Conservation (phyloP, 2,797 vertebrate species). For the Naso thynnoides region DNA sequence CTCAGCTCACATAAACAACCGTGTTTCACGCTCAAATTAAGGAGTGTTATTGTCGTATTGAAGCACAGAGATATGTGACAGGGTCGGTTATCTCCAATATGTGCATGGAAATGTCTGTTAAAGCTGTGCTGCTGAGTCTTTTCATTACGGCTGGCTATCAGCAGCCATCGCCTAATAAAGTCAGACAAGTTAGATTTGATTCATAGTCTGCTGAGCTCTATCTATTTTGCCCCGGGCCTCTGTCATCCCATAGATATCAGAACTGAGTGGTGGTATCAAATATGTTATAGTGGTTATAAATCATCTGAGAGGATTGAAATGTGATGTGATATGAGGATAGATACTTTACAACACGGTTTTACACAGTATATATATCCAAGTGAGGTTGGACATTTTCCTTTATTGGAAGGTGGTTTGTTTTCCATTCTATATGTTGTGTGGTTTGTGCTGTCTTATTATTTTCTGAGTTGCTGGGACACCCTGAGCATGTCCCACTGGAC, state of each 20-base stretch:
- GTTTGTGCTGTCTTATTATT: conserved; percentile 41
- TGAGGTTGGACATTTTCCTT: conserved; percentile 18
- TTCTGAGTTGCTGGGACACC: conserved; percentile 45
- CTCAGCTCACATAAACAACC: conserved; percentile 18
- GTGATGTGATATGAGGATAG: conserved; percentile 31
- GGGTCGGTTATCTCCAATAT: conserved; percentile 49
- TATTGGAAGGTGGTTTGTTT: conserved; percentile 38
- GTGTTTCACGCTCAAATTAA: conserved; percentile 22
- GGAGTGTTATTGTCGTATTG: conserved; percentile 10
- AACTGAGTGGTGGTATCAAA: conserved; percentile 63
- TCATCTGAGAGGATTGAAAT: conserved; percentile 64
- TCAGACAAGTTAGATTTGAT: conserved; percentile 73
- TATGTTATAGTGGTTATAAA: conserved; percentile 64
- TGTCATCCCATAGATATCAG: conserved; percentile 61
- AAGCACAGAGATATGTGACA: conserved; percentile 35
- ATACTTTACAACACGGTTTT: conserved; percentile 34
- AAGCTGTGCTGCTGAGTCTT: conserved; percentile 36
- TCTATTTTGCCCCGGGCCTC: conserved; percentile 62
- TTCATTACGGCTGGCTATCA: conserved; percentile 64
- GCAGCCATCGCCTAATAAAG: conserved; percentile 62
- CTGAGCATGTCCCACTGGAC: conserved; percentile 15
- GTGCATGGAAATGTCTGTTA: conserved; percentile 42
- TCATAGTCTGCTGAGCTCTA: conserved; percentile 68
- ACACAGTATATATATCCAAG: neutral
- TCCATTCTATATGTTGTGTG: conserved; percentile 20